These are phyloP conservation scores for Notodonta ziczac DNA, from an alignment of 2,888 invertebrate genomes.

Conservation along the genomic window DNA sequence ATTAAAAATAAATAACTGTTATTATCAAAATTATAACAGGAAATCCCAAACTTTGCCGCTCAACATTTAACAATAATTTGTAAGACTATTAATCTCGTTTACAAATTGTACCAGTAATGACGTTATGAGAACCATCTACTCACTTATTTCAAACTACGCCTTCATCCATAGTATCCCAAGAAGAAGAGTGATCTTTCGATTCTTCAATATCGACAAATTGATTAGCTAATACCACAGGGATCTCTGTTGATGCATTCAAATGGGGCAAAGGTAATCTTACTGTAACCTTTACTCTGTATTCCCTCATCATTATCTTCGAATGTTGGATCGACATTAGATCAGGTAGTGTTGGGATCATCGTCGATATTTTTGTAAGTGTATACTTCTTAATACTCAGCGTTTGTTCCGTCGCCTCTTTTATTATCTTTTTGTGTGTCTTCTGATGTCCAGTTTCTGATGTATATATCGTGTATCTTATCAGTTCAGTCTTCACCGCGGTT, in stretches of 20 bases:
- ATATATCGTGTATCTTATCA: slow-evolving; percentile 26
- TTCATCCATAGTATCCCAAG: background rate
- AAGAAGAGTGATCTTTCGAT: background rate
- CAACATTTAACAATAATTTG: no score
- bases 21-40: no score
- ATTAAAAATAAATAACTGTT: no score
- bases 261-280: slow-evolving; percentile 39
- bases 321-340: slow-evolving; percentile 40
- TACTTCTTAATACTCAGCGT: slow-evolving; percentile 27
- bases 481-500: slow-evolving; percentile 26
- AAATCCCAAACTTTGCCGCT: no score
- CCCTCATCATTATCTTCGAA: slow-evolving; percentile 32
- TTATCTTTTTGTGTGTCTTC: slow-evolving; percentile 2
- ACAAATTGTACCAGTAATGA: background rate
- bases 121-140: background rate
- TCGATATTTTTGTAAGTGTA: slow-evolving; percentile 21
- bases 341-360: slow-evolving; percentile 23
- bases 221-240: slow-evolving; percentile 45
- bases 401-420: slow-evolving; percentile 21
- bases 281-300: slow-evolving; percentile 38
- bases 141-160: background rate
- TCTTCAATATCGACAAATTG: slow-evolving; percentile 4
- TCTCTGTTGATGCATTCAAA: slow-evolving; percentile 28
- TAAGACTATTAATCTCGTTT: no score
- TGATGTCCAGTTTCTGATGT: slow-evolving; percentile 24